These are phyloP conservation scores for Tenrec ecaudatus DNA, from an alignment of 2,113 vertebrate species.

Conservation along the genomic window DNA sequence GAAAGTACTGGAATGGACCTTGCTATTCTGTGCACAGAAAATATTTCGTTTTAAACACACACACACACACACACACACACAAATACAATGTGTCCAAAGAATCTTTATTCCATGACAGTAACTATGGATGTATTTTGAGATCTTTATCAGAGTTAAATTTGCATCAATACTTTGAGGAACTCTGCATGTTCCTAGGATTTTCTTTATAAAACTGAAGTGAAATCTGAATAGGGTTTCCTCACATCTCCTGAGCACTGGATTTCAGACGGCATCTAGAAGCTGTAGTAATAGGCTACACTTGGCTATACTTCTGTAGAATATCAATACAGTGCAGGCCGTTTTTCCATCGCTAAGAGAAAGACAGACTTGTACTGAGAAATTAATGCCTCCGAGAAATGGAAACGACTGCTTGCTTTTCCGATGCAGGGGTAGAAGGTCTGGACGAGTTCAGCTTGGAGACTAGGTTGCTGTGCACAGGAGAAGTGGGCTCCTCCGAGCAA, in stretches of 20 bases:
- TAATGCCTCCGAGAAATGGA: not conserved
- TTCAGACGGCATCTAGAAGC: not conserved
- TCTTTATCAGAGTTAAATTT: conserved; percentile 39
- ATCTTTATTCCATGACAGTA: conserved; percentile 30
- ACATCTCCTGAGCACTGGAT: not conserved
- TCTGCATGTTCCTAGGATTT: conserved; percentile 20
- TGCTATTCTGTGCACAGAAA: not conserved
- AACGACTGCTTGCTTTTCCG: not conserved
- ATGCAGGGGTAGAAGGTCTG: not conserved
- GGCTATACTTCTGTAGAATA: not conserved
- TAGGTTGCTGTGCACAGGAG: not conserved
- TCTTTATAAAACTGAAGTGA: conserved; percentile 50
- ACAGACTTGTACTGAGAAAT: not conserved
- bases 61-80: too few species aligned
- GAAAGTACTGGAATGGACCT: not conserved
- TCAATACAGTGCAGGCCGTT: not conserved
- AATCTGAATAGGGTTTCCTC: conserved; percentile 8
- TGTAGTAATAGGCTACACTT: not conserved
- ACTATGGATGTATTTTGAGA: conserved; percentile 12
- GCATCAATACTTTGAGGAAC: conserved; percentile 31
- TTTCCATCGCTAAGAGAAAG: not conserved
- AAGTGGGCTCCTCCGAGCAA: not conserved
- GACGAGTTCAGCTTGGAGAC: not conserved
- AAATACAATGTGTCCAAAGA: conserved; percentile 37
- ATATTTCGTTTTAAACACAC: too few species aligned